A percentile compares a stretch with the other conserved stretches of the same genome.
These are phyloP conservation scores for Drosophila mauritiana DNA, from an alignment of 1,140 invertebrate genomes.

Conservation along the genomic window DNA sequence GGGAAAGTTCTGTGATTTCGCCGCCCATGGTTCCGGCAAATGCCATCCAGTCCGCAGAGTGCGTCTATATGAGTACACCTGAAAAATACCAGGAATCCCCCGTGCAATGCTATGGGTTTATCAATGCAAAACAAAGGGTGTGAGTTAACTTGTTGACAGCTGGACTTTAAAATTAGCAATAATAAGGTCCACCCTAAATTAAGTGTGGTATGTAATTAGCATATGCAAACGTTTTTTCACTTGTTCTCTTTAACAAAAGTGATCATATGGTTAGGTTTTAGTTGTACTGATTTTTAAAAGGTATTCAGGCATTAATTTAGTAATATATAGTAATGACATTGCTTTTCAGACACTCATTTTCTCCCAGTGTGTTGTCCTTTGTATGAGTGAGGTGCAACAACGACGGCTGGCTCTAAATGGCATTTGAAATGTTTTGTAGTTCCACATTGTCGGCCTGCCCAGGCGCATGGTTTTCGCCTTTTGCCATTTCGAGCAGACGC, in stretches of 20 bases:
- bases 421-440: constrained; percentile 68
- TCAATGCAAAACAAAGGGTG: background rate
- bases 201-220: background rate
- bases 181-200: background rate
- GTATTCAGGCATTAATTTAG: no score
- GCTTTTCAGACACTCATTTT: background rate
- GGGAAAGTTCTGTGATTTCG: constrained; percentile 61
- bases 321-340: no score
- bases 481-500: constrained; percentile 55
- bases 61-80: constrained; percentile 22
- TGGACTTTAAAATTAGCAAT: background rate
- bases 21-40: constrained; percentile 60
- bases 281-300: no score
- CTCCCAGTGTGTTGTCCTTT: constrained; percentile 12
- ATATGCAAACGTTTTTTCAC: no score
- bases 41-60: constrained; percentile 32
- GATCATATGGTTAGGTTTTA: no score
- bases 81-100: background rate
- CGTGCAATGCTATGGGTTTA: no score
- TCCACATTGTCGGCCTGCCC: constrained; percentile 47
- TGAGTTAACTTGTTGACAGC: background rate
- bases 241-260: no score
- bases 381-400: constrained; percentile 50
- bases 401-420: constrained; percentile 62
- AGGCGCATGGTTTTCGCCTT: constrained; percentile 52